phyloP scores from a whole-genome alignment of 2,888 invertebrate species.

The Candidula unifasciata region DNA sequence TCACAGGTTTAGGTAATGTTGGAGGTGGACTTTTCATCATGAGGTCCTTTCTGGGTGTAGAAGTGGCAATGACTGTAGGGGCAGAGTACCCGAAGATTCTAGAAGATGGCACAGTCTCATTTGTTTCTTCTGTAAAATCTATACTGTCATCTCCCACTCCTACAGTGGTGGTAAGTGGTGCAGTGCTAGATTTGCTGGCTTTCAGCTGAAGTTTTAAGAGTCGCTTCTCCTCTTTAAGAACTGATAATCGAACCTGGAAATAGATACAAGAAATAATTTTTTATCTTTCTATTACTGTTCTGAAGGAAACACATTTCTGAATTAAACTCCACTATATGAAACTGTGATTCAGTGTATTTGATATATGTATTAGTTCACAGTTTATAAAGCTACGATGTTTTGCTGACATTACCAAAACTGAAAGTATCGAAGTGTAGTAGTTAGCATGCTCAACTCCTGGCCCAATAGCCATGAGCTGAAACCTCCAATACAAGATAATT shows the following conservation, averaged over 20 bases:
- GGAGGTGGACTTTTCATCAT: slow-evolving; percentile 60
- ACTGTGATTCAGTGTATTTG: too few relatives aligned
- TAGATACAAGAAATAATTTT: neutral
- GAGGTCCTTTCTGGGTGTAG: slow-evolving; percentile 54
- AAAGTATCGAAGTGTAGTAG: too few relatives aligned
- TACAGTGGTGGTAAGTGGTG: slow-evolving; percentile 63
- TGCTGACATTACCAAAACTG: too few relatives aligned
- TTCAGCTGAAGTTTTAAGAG: slow-evolving; percentile 82
- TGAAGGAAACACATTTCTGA: too few relatives aligned
- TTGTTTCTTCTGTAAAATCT: slow-evolving; percentile 52
- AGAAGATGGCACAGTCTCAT: neutral
- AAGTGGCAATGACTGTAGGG: slow-evolving; percentile 40
- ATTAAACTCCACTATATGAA: too few relatives aligned
- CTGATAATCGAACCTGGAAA: slow-evolving; percentile 79
- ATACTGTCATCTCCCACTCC: slow-evolving; percentile 69
- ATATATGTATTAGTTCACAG: too few relatives aligned
- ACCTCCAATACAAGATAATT: too few relatives aligned
- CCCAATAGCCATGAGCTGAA: too few relatives aligned
- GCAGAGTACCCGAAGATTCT: slow-evolving; percentile 17
- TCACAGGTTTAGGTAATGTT: slow-evolving; percentile 62
- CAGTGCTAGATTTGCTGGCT: slow-evolving; percentile 61
- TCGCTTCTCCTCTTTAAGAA: slow-evolving; percentile 85
- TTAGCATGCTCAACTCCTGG: too few relatives aligned
- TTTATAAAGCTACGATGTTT: too few relatives aligned
- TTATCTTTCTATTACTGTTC: too few relatives aligned